Percentiles rank a stretch among this genome's conserved stretches.
These are phyloP conservation scores for Malthinus seriepunctatus DNA, from an alignment of 2,888 invertebrate species.

Conservation along the genomic window DNA sequence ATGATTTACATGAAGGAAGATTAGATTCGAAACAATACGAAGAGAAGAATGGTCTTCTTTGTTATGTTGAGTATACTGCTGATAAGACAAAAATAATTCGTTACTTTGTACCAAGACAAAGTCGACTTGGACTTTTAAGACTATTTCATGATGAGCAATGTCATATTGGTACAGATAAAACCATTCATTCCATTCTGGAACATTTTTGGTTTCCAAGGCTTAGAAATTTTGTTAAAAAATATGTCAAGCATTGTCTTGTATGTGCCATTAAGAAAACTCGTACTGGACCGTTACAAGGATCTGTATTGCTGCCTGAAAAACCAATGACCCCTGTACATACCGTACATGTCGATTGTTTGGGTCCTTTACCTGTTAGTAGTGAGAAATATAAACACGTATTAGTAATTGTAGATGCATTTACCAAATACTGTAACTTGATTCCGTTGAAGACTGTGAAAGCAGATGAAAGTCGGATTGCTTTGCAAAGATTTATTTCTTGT, in stretches of 20 bases:
- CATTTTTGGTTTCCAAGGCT: conserved; percentile 31
- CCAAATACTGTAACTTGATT: conserved; percentile 27
- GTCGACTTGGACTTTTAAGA: conserved; percentile 30
- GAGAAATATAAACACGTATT: conserved; percentile 26
- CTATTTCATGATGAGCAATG: conserved; percentile 22
- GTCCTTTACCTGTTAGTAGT: conserved; percentile 17
- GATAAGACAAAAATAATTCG: too few species aligned
- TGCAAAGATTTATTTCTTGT: not conserved
- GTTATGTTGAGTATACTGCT: too few species aligned
- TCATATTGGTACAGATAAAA: conserved; percentile 37
- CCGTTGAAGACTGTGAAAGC: conserved; percentile 27
- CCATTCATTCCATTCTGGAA: conserved; percentile 32
- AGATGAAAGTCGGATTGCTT: conserved; percentile 15
- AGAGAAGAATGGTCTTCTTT: too few species aligned
- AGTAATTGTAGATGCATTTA: conserved; percentile 25
- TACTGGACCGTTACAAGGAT: conserved; percentile 30
- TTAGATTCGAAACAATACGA: conserved; percentile 36
- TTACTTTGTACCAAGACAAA: conserved; percentile 32
- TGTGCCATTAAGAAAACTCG: conserved; percentile 38
- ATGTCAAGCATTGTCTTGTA: conserved; percentile 37
- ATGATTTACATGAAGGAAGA: conserved; percentile 26
- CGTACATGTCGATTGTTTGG: conserved; percentile 25
- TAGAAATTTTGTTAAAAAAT: too few species aligned
- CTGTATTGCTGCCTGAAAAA: conserved; percentile 10
- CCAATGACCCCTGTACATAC: conserved; percentile 23